Evolutionary conservation across 2,888 invertebrate genomes (phyloP), one percentile per base, ranked within the genome.

Genomic region (Dyspetes luteomarginatus): DNA sequence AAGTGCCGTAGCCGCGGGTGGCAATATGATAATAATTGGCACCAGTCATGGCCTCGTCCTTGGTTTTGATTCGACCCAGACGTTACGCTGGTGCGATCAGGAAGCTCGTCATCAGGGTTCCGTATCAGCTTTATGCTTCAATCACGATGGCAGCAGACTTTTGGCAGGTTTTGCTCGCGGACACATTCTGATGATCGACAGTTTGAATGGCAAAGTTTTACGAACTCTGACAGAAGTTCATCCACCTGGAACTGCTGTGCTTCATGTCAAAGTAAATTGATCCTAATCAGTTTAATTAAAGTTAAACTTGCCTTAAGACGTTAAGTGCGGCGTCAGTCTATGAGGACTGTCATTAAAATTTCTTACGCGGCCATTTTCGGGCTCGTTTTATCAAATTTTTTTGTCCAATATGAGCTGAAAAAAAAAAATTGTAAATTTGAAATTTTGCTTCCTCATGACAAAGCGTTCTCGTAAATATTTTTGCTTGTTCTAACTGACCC

Each of bases 11-110:
- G 96, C 97, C 85, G 96, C 96, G 3, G 94, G 93, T 83, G 93
- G 95, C 5, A 95, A 96, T 71, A 95, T 96, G 92, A 94, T 98
- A 82, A 97, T 97, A n/a, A 95, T 98, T 30, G 99, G 99, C 43
- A 99, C 98, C 30, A 97, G 98, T 26, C 98, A 98, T 92, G 98
- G 99, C 0, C 95, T 97, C 85, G 94, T 98, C 69, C 93, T 99
- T 28, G 95, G 97, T 71, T 98, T 97, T 92, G 97, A 97, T 93
- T 93, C 94, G 64, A 95, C 97, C 50, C 98, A 98, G 92, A 96
- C 96, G 7, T 92, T 98, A 83, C 95, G 97, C 89, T 98, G 98
- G 97, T 98, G 97, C 83, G 96, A 95, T 88, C 93, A 96, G 85
- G 95, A 96, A 82, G 94, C 95, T 52, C 93, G 93, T 60, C 95